A percentile compares a stretch with the other conserved stretches of the same genome.
Conservation (phyloP, 2,888 invertebrate genomes). For the Tachystola acroxantha region DNA sequence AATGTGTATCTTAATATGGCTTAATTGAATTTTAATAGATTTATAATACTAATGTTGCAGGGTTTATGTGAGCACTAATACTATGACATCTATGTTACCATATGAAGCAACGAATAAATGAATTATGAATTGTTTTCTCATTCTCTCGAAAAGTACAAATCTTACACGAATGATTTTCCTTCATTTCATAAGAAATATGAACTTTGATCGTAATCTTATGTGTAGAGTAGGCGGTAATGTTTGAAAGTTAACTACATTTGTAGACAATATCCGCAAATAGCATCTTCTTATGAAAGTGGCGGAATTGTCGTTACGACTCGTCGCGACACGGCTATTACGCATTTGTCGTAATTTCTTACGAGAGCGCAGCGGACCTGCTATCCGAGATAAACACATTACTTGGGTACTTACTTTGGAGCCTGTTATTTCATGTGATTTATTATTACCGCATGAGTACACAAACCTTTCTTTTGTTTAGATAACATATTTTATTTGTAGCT, state of each 20-base stretch:
- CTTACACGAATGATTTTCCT: too few species aligned
- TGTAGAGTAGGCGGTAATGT: background rate
- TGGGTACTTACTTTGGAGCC: conserved; percentile 15
- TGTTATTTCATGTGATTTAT: conserved; percentile 20
- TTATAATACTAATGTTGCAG: too few species aligned
- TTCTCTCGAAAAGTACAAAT: too few species aligned
- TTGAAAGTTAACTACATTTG: conserved; percentile 15
- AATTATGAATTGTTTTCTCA: too few species aligned
- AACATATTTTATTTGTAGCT: too few species aligned
- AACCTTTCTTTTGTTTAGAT: conserved; percentile 1
- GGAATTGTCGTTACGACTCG: conserved; percentile 42
- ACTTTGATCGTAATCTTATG: background rate
- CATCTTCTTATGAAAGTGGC: conserved; percentile 29
- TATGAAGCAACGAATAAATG: too few species aligned
- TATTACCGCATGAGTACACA: conserved; percentile 7
- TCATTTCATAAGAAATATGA: too few species aligned
- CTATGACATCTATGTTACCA: too few species aligned
- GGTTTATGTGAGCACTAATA: too few species aligned
- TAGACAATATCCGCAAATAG: conserved; percentile 32
- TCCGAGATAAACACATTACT: conserved; percentile 38
- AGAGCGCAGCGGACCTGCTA: conserved; percentile 50
- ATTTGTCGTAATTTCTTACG: conserved; percentile 63
- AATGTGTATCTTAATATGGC: too few species aligned
- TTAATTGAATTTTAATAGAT: too few species aligned
- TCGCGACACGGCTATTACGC: conserved; percentile 58